These are phyloP conservation scores for Nephila pilipes DNA, from an alignment of 1,140 invertebrate species.

Conservation along the genomic window DNA sequence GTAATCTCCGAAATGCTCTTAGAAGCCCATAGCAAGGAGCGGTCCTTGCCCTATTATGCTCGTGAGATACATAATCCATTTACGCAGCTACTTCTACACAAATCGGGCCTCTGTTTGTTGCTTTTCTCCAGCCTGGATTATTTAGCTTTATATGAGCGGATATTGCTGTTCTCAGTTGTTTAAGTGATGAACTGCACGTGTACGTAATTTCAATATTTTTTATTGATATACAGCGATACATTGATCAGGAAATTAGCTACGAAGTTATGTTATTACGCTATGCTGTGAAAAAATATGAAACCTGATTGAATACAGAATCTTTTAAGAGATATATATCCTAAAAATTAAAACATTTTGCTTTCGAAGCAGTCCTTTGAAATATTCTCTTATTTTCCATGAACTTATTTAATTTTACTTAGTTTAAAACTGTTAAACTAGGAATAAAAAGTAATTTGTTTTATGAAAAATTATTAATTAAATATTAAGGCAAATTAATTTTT, in stretches of 20 bases:
- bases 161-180: neutral
- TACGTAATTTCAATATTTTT: neutral
- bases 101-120: neutral
- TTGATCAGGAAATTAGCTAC: neutral
- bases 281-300: too few species aligned
- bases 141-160: neutral
- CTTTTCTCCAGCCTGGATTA: conserved; percentile 3
- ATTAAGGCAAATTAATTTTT: too few species aligned
- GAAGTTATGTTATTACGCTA: too few species aligned
- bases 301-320: too few species aligned
- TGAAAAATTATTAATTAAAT: too few species aligned
- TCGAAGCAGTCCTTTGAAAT: too few species aligned
- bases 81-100: neutral
- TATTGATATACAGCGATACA: neutral
- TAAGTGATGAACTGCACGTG: neutral
- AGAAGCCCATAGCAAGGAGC: neutral
- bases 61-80: conserved; percentile 28
- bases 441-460: too few species aligned
- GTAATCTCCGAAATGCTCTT: conserved; percentile 29
- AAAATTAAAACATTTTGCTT: too few species aligned
- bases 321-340: too few species aligned
- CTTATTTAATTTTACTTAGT: too few species aligned
- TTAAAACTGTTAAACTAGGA: too few species aligned
- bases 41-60: neutral
- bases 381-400: too few species aligned